A percentile compares a stretch with the other conserved stretches of the same genome.
Evolutionary conservation across 1,140 invertebrate genomes (phyloP).

Genomic region (Arctopsyche grandis): DNA sequence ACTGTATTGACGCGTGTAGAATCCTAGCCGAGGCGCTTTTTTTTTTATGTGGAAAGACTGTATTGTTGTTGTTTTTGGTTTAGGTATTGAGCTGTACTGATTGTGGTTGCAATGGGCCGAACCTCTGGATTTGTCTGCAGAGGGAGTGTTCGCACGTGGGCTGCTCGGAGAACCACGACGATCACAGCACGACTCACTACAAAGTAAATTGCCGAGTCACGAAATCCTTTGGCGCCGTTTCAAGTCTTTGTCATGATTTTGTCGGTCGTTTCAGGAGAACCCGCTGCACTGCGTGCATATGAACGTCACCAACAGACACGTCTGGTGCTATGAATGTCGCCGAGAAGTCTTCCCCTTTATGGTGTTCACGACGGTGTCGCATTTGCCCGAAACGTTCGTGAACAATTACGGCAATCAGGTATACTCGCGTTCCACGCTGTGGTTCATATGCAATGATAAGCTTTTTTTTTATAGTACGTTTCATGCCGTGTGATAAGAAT

Average conservation of each 20-base stretch:
- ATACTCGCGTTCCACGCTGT: background rate
- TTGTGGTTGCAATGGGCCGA: conserved; percentile 74
- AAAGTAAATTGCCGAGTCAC: conserved; percentile 63
- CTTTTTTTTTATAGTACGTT: too few species aligned
- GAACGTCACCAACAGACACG: conserved; percentile 81
- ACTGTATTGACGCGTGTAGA: too few species aligned
- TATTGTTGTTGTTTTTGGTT: conserved; percentile 10
- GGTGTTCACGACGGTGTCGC: conserved; percentile 56
- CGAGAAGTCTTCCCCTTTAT: conserved; percentile 71
- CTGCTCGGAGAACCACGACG: conserved; percentile 80
- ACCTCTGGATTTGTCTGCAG: conserved; percentile 87
- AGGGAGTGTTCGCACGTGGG: conserved; percentile 80
- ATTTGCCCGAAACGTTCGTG: background rate
- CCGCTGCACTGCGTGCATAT: conserved; percentile 83
- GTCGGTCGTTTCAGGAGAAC: conserved; percentile 66
- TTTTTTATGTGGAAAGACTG: too few species aligned
- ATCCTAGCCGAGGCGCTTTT: too few species aligned
- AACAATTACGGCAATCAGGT: conserved; percentile 28
- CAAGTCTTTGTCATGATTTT: background rate
- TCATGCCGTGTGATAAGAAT: too few species aligned
- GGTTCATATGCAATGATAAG: background rate
- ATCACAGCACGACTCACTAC: conserved; percentile 84
- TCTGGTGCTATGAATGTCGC: conserved; percentile 90
- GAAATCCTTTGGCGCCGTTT: background rate
- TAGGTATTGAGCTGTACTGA: conserved; percentile 68